phyloP scores from a whole-genome alignment of 2,113 vertebrate species.

The Rhynchopsitta pachyrhyncha region DNA sequence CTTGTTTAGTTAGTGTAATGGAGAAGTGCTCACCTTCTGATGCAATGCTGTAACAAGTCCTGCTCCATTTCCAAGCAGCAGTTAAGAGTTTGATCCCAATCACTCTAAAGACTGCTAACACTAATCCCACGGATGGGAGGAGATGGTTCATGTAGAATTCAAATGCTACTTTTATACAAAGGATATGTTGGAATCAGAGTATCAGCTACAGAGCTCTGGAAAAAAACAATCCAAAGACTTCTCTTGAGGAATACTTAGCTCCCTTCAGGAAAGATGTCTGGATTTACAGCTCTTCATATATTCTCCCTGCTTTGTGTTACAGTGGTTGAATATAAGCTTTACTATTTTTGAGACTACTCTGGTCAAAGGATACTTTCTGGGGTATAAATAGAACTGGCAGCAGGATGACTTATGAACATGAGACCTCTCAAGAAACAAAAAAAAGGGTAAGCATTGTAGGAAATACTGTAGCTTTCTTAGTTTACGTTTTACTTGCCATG shows the following conservation, averaged over 20 bases:
- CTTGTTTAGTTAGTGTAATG: neutral
- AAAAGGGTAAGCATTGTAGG: neutral
- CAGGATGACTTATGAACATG: neutral
- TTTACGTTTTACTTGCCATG: neutral
- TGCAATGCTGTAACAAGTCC: accelerated
- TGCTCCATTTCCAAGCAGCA: neutral
- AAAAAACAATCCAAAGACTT: neutral
- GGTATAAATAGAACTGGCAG: neutral
- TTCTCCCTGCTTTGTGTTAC: neutral
- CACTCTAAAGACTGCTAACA: neutral
- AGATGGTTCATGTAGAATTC: neutral
- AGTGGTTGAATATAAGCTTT: neutral
- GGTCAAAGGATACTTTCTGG: neutral
- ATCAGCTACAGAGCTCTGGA: neutral
- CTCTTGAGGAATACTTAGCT: neutral
- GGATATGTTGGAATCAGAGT: neutral
- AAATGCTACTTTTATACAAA: neutral
- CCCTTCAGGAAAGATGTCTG: neutral
- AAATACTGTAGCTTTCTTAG: neutral
- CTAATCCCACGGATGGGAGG: neutral
- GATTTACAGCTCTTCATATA: neutral
- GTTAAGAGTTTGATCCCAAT: neutral
- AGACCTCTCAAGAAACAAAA: neutral
- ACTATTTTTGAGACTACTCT: neutral
- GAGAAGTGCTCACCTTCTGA: neutral